Base-by-base conservation (phyloP, 2,113 vertebrate species). In the Ploceus nigricollis region DNA sequence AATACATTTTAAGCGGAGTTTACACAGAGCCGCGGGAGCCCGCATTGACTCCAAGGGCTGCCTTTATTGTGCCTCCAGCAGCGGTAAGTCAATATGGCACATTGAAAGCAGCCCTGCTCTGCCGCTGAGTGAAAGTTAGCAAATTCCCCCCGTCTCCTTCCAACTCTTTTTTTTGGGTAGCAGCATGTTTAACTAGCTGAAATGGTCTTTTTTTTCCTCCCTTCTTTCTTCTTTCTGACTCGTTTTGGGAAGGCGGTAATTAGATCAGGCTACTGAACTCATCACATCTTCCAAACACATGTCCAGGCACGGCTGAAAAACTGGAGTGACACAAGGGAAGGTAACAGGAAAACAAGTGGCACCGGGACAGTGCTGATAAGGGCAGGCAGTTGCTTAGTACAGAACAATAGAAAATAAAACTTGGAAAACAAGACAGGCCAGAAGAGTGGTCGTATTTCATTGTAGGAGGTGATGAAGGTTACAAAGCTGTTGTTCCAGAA, bases 1-100 rank as follows among this genome's bases (percentile, higher is more conserved):
- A 96, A 97, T 89, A 95, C 95, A 96, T 96, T 96, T 96, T 91
- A 90, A 96, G 96, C 92, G 9, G 94, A 96, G 96, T 97, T 97
- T 97, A 96, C 96, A 94, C 93, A 97, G 94, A 96, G 84, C 95
- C 11, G 72, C 94, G 42, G 94, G 97, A 95, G 96, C 91, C 87
- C 40, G 54, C 89, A 94, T 96, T 95, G 94, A 97, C 94, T 95
- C 94, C 48, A 0, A 60, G 95, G 60, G 47, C 79, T 93, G 93
- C 91, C 93, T 97, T 96, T 97, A 75, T 93, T 94, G 89, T 78
- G 87, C 92, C 92, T 91, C 95, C 91, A 79, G 94, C 91, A 89
- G 93, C 5, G 82, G 94, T 89, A 96, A 96, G 89, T 93, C 96
- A 95, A 92, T 94, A 94, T 77, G 92, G 82, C 79, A 81, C 51